Conservation (phyloP, 92 coral and sea anemone genomes). For the Pocillopora grandis region DNA sequence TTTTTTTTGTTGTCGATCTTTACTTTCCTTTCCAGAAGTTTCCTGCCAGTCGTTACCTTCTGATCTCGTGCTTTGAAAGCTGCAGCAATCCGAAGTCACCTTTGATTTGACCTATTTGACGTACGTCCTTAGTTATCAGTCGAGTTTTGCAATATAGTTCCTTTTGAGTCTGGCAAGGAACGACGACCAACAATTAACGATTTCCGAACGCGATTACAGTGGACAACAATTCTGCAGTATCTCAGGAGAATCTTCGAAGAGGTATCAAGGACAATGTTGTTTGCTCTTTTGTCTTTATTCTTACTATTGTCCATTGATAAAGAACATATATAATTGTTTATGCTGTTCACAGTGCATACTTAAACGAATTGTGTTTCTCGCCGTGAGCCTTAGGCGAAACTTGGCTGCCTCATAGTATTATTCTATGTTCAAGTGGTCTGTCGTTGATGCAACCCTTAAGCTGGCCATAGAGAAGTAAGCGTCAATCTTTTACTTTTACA, state of each 20-base stretch:
- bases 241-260: background rate
- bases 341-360: constrained; percentile 3
- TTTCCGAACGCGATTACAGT: background rate
- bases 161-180: background rate
- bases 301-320: constrained; percentile 11
- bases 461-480: too few relatives aligned
- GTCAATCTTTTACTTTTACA: too few relatives aligned
- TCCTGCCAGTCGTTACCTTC: background rate
- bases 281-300: constrained; percentile 8
- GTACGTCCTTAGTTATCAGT: background rate
- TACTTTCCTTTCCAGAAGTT: too few relatives aligned
- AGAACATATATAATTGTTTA: constrained; percentile 21
- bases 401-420: background rate
- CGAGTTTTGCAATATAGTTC: background rate
- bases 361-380: background rate
- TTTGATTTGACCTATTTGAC: background rate
- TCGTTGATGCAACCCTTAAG: background rate
- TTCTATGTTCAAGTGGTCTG: background rate
- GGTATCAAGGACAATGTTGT: constrained; percentile 20
- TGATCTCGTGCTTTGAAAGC: background rate
- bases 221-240: background rate
- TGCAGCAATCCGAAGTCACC: background rate
- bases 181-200: background rate
- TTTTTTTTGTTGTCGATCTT: background rate
- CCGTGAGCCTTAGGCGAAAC: background rate